phyloP scores from a whole-genome alignment of 2,888 invertebrate genomes.

The Nomada hirtipes region DNA sequence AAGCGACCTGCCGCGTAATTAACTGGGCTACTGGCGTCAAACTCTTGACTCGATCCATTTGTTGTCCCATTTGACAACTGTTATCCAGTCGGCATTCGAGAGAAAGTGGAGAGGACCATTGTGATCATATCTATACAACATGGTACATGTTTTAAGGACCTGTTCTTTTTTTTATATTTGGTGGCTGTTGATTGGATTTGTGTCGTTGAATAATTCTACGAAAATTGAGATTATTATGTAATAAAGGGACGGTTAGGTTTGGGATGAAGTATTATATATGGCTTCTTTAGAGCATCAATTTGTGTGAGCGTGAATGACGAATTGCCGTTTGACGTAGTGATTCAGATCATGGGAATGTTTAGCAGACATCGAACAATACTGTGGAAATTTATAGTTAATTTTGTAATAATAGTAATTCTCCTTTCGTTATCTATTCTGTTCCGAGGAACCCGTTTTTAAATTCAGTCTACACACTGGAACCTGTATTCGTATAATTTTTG shows the following conservation, averaged over 20 bases:
- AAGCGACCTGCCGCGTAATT: constrained; percentile 54
- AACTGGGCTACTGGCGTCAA: constrained; percentile 41
- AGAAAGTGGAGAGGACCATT: constrained; percentile 40
- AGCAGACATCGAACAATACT: too few relatives aligned
- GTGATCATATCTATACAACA: constrained; percentile 5
- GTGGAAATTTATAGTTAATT: too few relatives aligned
- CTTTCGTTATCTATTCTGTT: too few relatives aligned
- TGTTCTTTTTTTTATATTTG: not conserved
- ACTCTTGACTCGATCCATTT: constrained; percentile 46
- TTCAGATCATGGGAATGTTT: too few relatives aligned
- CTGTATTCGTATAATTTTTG: too few relatives aligned
- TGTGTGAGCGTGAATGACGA: not conserved
- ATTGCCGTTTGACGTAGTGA: too few relatives aligned
- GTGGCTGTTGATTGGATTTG: too few relatives aligned
- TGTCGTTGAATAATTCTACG: constrained; percentile 2
- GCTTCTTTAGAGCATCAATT: not conserved
- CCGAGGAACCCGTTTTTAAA: too few relatives aligned
- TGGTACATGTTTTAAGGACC: constrained; percentile 16
- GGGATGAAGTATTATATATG: not conserved
- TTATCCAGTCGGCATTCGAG: constrained; percentile 27
- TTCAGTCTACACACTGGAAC: too few relatives aligned
- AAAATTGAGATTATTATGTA: not conserved
- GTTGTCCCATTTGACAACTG: constrained; percentile 35
- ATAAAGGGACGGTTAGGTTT: not conserved
- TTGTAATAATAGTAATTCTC: too few relatives aligned